Conservation (phyloP, 2,888 invertebrate species). For the Acleris laterana region DNA sequence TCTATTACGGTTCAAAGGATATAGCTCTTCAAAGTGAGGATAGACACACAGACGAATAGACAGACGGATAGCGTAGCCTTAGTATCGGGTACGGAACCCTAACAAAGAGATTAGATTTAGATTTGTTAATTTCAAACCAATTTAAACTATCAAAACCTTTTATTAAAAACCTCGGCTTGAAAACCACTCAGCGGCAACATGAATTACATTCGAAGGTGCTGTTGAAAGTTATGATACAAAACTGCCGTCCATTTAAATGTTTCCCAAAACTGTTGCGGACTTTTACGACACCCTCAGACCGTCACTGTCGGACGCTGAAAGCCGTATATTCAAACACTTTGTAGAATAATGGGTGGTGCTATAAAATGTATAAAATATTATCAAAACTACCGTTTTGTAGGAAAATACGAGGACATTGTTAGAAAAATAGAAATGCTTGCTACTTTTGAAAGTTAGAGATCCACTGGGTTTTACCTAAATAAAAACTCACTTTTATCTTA, state of each 20-base stretch:
- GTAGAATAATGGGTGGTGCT: constrained; percentile 49
- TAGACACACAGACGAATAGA: no score
- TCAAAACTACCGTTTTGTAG: background rate
- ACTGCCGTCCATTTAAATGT: constrained; percentile 54
- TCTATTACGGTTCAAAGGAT: no score
- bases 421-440: no score
- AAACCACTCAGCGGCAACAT: constrained; percentile 44
- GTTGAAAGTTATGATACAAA: constrained; percentile 51
- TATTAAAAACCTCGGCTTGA: constrained; percentile 3
- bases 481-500: no score
- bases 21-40: no score
- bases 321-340: constrained; percentile 59
- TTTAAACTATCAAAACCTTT: no score
- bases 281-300: constrained; percentile 58
- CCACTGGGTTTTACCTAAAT: no score
- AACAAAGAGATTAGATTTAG: no score
- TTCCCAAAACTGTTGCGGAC: constrained; percentile 54
- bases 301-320: constrained; percentile 49
- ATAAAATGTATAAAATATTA: constrained; percentile 9
- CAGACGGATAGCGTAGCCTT: no score
- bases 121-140: no score
- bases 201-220: constrained; percentile 39
- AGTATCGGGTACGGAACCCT: no score
- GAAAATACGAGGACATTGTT: background rate
- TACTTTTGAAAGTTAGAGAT: no score